Evolutionary conservation across 2,888 invertebrate genomes (phyloP).

Genomic region (Eupithecia vulgata): DNA sequence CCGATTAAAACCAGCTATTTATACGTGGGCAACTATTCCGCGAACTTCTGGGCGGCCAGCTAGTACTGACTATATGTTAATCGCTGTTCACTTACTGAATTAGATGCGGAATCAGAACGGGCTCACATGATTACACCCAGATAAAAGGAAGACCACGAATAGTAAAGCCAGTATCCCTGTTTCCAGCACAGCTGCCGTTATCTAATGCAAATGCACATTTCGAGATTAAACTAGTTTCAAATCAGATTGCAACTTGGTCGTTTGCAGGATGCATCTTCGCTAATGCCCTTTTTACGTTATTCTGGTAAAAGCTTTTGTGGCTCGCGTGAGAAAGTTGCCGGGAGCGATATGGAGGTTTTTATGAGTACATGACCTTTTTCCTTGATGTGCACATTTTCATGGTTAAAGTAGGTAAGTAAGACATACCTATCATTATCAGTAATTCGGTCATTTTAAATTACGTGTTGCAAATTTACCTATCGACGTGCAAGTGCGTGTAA

Average conservation of each 20-base stretch:
- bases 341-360: background rate
- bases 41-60: slow-evolving; percentile 9
- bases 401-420: no score
- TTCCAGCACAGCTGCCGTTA: slow-evolving; percentile 67
- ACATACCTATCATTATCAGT: no score
- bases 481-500: background rate
- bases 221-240: slow-evolving; percentile 63
- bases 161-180: slow-evolving; percentile 69
- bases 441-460: no score
- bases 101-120: slow-evolving; percentile 54
- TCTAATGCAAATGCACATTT: slow-evolving; percentile 74
- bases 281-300: slow-evolving; percentile 51
- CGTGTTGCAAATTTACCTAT: no score
- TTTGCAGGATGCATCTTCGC: slow-evolving; percentile 59
- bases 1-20: background rate
- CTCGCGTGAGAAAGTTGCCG: background rate
- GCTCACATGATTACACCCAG: slow-evolving; percentile 61
- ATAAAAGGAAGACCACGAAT: slow-evolving; percentile 68
- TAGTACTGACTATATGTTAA: slow-evolving; percentile 13
- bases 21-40: slow-evolving; percentile 4
- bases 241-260: slow-evolving; percentile 56
- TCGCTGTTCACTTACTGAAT: slow-evolving; percentile 23
- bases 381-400: background rate
- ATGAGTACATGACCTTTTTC: background rate
- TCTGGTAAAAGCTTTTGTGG: slow-evolving; percentile 67